These are phyloP conservation scores for Caretta caretta DNA, from an alignment of 2,113 vertebrate genomes.

Conservation along the genomic window DNA sequence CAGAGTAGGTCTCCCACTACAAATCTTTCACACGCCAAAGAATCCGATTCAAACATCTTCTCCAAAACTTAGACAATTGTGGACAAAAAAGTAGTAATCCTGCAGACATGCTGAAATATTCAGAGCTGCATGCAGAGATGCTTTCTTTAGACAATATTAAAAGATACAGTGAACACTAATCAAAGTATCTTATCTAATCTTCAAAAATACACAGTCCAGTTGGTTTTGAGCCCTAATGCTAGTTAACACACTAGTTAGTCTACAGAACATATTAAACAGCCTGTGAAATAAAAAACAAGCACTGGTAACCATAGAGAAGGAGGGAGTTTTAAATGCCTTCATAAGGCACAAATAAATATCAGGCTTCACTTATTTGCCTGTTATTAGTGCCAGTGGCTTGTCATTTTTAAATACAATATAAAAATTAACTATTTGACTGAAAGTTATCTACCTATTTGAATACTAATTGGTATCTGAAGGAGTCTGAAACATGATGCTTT, in stretches of 20 bases:
- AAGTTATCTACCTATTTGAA: neutral
- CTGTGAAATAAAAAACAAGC: neutral
- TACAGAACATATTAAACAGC: neutral
- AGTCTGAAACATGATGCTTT: neutral
- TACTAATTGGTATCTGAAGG: neutral
- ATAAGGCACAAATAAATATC: neutral
- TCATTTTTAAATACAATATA: neutral
- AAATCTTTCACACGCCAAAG: neutral
- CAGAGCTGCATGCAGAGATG: slow-evolving; percentile 41
- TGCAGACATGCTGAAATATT: slow-evolving; percentile 39
- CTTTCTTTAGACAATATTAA: slow-evolving; percentile 36
- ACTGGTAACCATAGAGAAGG: neutral
- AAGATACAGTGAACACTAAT: neutral
- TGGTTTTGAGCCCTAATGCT: neutral
- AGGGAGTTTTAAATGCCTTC: neutral
- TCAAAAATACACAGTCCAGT: neutral
- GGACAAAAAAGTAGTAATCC: slow-evolving; percentile 19
- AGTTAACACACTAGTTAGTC: neutral
- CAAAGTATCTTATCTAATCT: neutral
- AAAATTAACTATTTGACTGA: neutral
- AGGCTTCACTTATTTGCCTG: neutral
- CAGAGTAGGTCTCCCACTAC: slow-evolving; percentile 31
- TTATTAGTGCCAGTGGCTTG: neutral
- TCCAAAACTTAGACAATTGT: neutral
- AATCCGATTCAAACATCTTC: neutral